These are phyloP conservation scores for Gymnocypris eckloni DNA, from an alignment of 2,797 vertebrate genomes.

Conservation along the genomic window DNA sequence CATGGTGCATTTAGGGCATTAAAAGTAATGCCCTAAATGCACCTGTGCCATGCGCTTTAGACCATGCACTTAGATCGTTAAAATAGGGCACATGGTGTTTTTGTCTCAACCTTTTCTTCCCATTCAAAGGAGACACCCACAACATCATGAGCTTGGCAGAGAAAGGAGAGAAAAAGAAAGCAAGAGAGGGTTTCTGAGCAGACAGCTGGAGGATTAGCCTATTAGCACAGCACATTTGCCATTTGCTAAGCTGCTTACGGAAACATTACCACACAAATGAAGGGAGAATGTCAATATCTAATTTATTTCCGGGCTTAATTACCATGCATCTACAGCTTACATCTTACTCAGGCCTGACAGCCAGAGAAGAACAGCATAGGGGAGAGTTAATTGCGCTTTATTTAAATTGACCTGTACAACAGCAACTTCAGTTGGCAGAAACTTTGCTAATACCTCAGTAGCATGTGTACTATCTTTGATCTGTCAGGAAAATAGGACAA, in stretches of 20 bases:
- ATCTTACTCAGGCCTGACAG: constrained; percentile 64
- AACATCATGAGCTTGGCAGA: background rate
- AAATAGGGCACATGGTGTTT: background rate
- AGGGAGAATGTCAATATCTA: constrained; percentile 72
- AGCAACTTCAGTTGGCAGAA: background rate
- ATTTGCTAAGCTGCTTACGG: constrained; percentile 71
- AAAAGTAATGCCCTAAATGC: background rate
- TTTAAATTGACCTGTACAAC: constrained; percentile 21
- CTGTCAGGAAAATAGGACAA: constrained; percentile 21
- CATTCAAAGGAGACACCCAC: background rate
- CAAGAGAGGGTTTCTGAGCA: constrained; percentile 36
- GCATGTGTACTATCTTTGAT: constrained; percentile 18
- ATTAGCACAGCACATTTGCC: constrained; percentile 67
- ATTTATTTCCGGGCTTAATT: constrained; percentile 52
- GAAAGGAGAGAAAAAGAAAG: constrained; percentile 8
- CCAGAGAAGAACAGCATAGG: background rate
- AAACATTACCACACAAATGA: constrained; percentile 64
- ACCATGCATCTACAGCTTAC: constrained; percentile 31
- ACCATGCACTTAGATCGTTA: too few relatives aligned
- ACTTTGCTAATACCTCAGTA: constrained; percentile 3
- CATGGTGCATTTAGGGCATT: background rate
- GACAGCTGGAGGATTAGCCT: constrained; percentile 66
- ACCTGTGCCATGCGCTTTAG: too few relatives aligned
- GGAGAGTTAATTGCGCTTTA: constrained; percentile 31
- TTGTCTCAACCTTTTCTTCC: constrained; percentile 1